Evolutionary conservation across 2,888 invertebrate genomes (phyloP).

Genomic region (Caenorhabditis zanzibari): DNA sequence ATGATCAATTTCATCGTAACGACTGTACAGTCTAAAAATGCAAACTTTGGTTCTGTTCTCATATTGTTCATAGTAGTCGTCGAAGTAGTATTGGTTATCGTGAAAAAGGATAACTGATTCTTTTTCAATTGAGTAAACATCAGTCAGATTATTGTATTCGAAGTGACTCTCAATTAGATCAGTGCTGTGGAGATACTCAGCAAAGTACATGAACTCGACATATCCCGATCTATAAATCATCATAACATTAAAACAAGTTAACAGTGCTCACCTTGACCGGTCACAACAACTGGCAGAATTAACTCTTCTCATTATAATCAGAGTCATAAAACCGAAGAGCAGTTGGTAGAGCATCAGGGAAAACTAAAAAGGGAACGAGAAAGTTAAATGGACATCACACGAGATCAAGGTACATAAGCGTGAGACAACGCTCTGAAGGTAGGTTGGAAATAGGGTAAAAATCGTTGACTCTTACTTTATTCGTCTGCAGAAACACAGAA

Average conservation of each 20-base stretch:
- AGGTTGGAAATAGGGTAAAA: background rate
- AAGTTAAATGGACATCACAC: background rate
- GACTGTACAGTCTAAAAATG: slow-evolving; percentile 4
- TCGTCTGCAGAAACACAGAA: too few relatives aligned
- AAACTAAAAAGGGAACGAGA: background rate
- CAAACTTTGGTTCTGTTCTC: slow-evolving; percentile 43
- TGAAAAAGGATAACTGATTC: background rate
- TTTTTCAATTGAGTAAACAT: background rate
- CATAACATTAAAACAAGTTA: background rate
- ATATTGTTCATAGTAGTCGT: slow-evolving; percentile 33
- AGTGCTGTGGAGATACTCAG: background rate
- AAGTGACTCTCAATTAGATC: background rate
- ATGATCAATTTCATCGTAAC: slow-evolving; percentile 28
- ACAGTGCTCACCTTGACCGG: background rate
- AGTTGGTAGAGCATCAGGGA: background rate
- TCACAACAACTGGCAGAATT: slow-evolving; percentile 19
- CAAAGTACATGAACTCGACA: background rate
- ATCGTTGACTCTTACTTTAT: background rate
- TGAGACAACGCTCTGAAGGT: background rate
- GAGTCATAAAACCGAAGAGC: background rate
- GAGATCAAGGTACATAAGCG: background rate
- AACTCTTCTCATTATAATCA: background rate
- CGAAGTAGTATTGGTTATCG: slow-evolving; percentile 26
- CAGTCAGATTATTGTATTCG: background rate
- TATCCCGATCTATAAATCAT: background rate